Conservation (phyloP, 2,888 invertebrate genomes). For the Caenorhabditis wallacei region DNA sequence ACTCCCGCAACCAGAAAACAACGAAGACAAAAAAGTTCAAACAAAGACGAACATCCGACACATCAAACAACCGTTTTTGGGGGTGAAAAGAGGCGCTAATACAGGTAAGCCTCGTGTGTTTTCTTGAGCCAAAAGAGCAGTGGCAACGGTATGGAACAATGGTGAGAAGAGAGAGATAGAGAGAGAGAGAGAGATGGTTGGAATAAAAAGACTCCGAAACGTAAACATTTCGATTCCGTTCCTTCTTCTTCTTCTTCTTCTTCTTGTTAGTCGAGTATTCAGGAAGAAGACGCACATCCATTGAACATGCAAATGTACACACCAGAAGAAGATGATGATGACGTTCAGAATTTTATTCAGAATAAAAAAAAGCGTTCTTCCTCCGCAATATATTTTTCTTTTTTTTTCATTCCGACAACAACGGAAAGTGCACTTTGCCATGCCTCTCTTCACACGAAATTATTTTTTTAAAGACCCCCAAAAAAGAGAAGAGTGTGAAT, state of each 20-base stretch:
- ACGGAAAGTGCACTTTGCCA: constrained; percentile 36
- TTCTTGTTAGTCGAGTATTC: constrained; percentile 58
- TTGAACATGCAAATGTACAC: constrained; percentile 62
- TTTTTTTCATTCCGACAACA: constrained; percentile 32
- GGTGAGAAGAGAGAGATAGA: constrained; percentile 1
- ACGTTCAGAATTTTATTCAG: constrained; percentile 41
- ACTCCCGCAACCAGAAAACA: background rate
- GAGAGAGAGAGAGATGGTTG: too few relatives aligned
- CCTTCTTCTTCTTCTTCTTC: constrained; percentile 23
- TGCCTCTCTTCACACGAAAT: constrained; percentile 31
- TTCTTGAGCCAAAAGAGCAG: constrained; percentile 13
- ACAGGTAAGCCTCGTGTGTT: constrained; percentile 55
- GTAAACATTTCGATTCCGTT: constrained; percentile 62
- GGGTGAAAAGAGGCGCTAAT: background rate
- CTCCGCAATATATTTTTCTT: constrained; percentile 6
- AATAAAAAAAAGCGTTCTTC: constrained; percentile 20
- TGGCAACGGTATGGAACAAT: constrained; percentile 15
- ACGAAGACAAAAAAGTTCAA: background rate
- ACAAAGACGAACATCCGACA: constrained; percentile 13
- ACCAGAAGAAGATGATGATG: constrained; percentile 49
- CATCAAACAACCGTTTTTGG: constrained; percentile 47
- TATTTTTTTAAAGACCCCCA: background rate
- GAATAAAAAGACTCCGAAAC: constrained; percentile 38
- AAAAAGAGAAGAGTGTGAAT: constrained; percentile 7
- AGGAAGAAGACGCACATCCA: constrained; percentile 23